These are phyloP conservation scores for Amniataba percoides DNA, from an alignment of 2,797 vertebrate species.

Conservation along the genomic window DNA sequence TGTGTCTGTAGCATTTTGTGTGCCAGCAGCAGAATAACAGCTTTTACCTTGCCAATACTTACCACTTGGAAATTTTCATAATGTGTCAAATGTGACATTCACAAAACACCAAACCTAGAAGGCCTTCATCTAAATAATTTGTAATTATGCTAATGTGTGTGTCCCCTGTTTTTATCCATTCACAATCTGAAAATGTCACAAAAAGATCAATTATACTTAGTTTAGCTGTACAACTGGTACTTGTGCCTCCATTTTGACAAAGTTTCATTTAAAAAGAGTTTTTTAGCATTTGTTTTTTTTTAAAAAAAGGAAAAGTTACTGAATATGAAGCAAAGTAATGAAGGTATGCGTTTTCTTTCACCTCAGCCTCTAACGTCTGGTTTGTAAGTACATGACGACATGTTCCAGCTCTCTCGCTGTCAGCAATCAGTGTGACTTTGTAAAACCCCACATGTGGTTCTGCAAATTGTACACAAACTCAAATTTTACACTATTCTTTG, in stretches of 20 bases:
- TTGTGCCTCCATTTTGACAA: background rate
- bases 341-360: background rate
- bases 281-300: background rate
- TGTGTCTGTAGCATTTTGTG: constrained; percentile 32
- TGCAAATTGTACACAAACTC: constrained; percentile 5
- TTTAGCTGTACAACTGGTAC: background rate
- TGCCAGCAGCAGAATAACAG: constrained; percentile 14
- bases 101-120: constrained; percentile 10
- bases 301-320: background rate
- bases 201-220: background rate
- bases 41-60: constrained; percentile 17
- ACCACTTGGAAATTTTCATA: constrained; percentile 23
- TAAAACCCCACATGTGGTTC: constrained; percentile 1
- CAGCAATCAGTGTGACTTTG: constrained; percentile 23
- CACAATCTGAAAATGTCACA: background rate
- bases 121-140: background rate
- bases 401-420: constrained; percentile 12
- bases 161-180: constrained; percentile 7
- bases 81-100: constrained; percentile 9
- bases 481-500: background rate
- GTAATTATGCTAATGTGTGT: background rate
- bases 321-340: background rate
- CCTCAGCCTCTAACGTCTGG: background rate
- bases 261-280: background rate
- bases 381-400: background rate